Evolutionary conservation across 1,140 invertebrate genomes (phyloP).

Genomic region (Dinoponera quadriceps): DNA sequence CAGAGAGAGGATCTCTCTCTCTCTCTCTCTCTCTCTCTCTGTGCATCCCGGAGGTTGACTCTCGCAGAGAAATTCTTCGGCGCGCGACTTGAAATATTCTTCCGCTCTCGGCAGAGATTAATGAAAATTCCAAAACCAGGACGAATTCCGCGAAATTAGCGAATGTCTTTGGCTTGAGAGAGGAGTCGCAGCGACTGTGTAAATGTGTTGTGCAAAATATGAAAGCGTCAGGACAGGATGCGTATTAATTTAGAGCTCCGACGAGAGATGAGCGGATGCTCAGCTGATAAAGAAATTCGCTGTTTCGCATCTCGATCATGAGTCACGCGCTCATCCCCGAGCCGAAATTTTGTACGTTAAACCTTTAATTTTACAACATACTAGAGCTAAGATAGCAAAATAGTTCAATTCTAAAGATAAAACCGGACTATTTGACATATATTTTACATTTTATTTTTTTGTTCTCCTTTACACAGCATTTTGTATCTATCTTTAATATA

Average conservation of each 20-base stretch:
- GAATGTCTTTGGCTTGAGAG: background rate
- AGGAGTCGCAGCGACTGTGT: background rate
- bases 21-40: too few species aligned
- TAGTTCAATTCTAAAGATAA: too few species aligned
- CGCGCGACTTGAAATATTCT: constrained; percentile 15
- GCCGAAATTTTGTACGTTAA: too few species aligned
- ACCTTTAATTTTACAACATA: too few species aligned
- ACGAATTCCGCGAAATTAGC: too few species aligned
- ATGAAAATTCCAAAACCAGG: constrained; percentile 12
- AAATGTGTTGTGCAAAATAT: background rate
- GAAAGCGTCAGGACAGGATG: background rate
- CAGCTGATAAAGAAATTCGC: background rate
- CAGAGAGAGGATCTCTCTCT: background rate
- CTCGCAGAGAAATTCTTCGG: background rate
- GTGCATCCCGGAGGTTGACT: background rate
- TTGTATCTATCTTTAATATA: too few species aligned
- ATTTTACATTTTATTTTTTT: too few species aligned
- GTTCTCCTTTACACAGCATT: too few species aligned
- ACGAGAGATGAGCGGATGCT: background rate
- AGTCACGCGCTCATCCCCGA: too few species aligned
- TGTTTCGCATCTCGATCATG: background rate
- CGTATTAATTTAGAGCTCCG: background rate
- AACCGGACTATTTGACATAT: too few species aligned
- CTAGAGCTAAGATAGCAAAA: too few species aligned
- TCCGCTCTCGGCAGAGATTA: constrained; percentile 8